A percentile compares a stretch with the other conserved stretches of the same genome.
Conservation (phyloP, 2,113 vertebrate genomes). For the Nibea coibor region DNA sequence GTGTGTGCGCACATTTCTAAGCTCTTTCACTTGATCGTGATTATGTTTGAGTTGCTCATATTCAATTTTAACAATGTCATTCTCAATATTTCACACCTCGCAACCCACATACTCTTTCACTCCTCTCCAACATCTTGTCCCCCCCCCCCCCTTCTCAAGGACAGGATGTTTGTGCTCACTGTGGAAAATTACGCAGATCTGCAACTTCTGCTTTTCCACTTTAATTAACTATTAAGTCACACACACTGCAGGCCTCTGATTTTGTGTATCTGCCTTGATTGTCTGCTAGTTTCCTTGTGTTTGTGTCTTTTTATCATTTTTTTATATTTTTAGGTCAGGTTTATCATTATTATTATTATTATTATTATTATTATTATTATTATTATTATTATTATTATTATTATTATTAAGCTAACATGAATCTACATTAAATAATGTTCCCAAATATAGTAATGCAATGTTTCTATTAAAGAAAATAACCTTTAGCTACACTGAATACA, state of each 20-base stretch:
- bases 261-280: background rate
- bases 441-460: no score
- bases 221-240: background rate
- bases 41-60: conserved; percentile 60
- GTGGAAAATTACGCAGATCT: conserved; percentile 1
- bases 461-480: no score
- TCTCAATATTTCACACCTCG: conserved; percentile 56
- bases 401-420: no score
- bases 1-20: conserved; percentile 1
- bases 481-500: no score
- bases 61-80: conserved; percentile 71
- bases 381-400: no score
- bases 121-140: conserved; percentile 21
- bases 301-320: background rate
- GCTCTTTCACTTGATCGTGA: conserved; percentile 49
- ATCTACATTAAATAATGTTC: no score
- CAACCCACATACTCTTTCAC: conserved; percentile 19
- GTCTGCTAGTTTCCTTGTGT: no score
- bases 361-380: no score
- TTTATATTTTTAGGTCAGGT: background rate
- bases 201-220: background rate
- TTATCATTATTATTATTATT: no score
- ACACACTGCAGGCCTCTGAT: background rate
- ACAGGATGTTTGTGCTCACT: conserved; percentile 1
- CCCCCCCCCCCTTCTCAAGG: conserved; percentile 15